Base-by-base conservation (phyloP, 2,797 vertebrate genomes). In the Silurus lanzhouensis region DNA sequence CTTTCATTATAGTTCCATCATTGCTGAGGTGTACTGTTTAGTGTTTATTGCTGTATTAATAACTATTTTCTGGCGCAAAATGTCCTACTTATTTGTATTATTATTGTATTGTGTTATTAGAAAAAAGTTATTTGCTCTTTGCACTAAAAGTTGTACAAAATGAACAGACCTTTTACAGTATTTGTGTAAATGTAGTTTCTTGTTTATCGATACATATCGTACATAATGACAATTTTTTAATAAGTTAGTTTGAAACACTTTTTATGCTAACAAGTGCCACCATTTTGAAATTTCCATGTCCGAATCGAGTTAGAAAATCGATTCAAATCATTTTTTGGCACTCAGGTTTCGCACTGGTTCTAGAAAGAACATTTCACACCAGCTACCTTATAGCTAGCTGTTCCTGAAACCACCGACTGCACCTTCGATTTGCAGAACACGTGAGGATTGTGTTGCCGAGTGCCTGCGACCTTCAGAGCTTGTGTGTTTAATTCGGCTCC, bases 401-500 rank as follows among this genome's bases (percentile, higher is more conserved):
- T 20, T 58, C 12, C 25, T 9, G 57, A 57, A 61, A 61, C 61
- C 76, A 61, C 5, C 22, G 60, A 79, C 77, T 63, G 31, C 60
- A 63, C 19, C 58, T 79, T 79, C 46, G 25, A 79, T n/a, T 19
- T 10, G 17, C 52, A 72, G 61, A 60, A 38, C 27, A 60, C 15
- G 75, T 60, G 60, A 48, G 14, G 25, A 46, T 22, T 27, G 60
- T 64, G 4, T 52, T 52, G 44, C 4, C 6, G n/a, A 67, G 52
- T 8, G n/a, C 6, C 10, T n/a, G n/a, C 88, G 90, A 91, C 89
- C 90, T 90, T 87, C 87, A 84, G 86, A 77, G 90, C 83, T 38
- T 20, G 61, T 83, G 63, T 48, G 74, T 58, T 60, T 93, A 92
- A 91, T 91, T 92, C 88, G 67, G 86, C 88, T 86, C 55, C 67